Percentiles rank a stretch among this genome's conserved stretches.
phyloP scores from a whole-genome alignment of 2,797 vertebrate species.

The Sebastes diaconus region DNA sequence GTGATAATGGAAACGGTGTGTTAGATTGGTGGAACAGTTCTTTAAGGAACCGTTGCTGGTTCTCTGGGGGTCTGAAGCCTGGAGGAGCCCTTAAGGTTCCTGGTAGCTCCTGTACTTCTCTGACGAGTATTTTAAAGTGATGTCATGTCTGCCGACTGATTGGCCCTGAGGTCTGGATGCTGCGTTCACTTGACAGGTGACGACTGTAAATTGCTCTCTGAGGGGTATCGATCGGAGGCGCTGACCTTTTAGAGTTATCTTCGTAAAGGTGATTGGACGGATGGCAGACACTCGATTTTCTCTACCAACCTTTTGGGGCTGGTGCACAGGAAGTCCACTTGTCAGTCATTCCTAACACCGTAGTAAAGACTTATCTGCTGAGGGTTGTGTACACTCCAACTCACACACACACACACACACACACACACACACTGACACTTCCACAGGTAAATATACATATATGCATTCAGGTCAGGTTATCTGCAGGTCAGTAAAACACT shows the following conservation, averaged over 20 bases:
- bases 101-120: background rate
- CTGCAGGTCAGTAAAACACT: background rate
- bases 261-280: conserved; percentile 15
- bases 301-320: background rate
- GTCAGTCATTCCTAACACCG: conserved; percentile 27
- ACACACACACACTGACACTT: background rate
- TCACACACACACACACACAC: background rate
- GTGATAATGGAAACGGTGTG: background rate
- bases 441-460: background rate
- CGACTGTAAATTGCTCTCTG: conserved; percentile 37
- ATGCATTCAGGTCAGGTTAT: background rate
- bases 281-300: background rate
- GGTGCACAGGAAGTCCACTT: background rate
- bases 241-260: conserved; percentile 35
- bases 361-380: conserved; percentile 4
- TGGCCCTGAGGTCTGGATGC: background rate
- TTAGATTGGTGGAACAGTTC: background rate
- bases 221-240: conserved; percentile 35
- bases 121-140: background rate
- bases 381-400: background rate
- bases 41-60: background rate
- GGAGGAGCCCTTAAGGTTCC: background rate
- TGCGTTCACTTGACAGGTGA: conserved; percentile 6
- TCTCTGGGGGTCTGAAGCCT: background rate
- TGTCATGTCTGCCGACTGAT: background rate